Evolutionary conservation across 2,797 vertebrate genomes (phyloP).

Genomic region (Otus scops): DNA sequence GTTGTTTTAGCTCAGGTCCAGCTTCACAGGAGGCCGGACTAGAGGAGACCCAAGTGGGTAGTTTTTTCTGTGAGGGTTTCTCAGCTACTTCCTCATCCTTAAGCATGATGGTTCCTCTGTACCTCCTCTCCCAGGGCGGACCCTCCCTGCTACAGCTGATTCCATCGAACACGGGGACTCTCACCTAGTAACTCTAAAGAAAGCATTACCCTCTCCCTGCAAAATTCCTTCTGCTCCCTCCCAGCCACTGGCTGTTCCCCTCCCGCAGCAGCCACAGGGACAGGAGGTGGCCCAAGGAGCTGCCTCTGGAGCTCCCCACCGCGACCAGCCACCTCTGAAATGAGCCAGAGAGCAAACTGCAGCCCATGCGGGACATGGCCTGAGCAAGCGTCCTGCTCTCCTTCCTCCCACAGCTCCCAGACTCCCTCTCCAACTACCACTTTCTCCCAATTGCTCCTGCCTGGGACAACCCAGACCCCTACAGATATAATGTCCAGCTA

Average conservation of each 20-base stretch:
- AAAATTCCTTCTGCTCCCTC: not conserved
- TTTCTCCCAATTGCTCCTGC: not conserved
- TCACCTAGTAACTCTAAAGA: not conserved
- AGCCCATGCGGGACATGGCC: not conserved
- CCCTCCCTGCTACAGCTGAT: not conserved
- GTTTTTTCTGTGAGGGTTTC: not conserved
- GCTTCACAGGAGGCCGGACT: not conserved
- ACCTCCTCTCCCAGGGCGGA: not conserved
- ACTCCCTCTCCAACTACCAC: not conserved
- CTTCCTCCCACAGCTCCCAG: not conserved
- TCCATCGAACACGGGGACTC: not conserved
- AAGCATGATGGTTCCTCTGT: not conserved
- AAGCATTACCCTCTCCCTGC: not conserved
- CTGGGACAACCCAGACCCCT: not conserved
- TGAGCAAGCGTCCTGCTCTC: not conserved
- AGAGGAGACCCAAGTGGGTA: not conserved
- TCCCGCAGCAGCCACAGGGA: not conserved
- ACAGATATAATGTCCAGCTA: not conserved
- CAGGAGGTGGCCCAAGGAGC: not conserved
- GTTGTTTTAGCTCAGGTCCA: not conserved
- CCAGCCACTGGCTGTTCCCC: not conserved
- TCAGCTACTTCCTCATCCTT: not conserved
- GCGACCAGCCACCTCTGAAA: not conserved
- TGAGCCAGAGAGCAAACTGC: not conserved
- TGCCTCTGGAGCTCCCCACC: not conserved